Base-by-base conservation (phyloP, 2,797 vertebrate species). In the Pipistrellus pygmaeus region DNA sequence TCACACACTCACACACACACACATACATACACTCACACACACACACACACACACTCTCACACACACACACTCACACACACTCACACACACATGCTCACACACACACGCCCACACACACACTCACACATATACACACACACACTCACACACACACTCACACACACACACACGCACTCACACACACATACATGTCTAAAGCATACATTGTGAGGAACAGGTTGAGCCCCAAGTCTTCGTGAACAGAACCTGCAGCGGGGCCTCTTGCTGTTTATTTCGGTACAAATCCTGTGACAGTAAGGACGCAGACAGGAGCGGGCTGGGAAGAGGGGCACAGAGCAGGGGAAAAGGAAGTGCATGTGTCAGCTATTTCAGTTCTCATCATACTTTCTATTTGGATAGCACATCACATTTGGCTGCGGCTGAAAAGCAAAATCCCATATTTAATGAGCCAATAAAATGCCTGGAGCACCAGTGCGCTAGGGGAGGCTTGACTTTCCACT, bases 341-440 rank as follows among this genome's bases (percentile, higher is more conserved):
- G 38, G 69, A 11, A 68, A 32, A 44, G 30, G 48, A 81, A 44
- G 85, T 0, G 0, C n/a, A n/a, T 10, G 46, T 23, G 57, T 57
- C 73, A 72, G 55, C 44, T 71, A 6, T 53, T 93, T 21, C 88
- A 35, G 38, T 18, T 85, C 71, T 90, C 66, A 64, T 71, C 10
- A 72, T 71, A 85, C 25, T 15, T 5, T 93, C 88, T 51, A 62
- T 80, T 80, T 95, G 87, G 46, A 77, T 41, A 75, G 85, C 88
- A 0, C 88, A 68, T 77, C 41, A 15, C 18, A 0, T 60, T 92
- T 94, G 96, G 83, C 84, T 91, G 91, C 23, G 11, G 68, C 69
- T 64, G 89, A n/a, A 95, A 97, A 94, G 92, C 27, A 64, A 97
- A 96, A 64, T 64, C 84, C 93, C 95, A 1, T 68, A 8, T 96